Conservation (phyloP, 53 echinoderm and acorn worm genomes). For the Crossaster papposus region DNA sequence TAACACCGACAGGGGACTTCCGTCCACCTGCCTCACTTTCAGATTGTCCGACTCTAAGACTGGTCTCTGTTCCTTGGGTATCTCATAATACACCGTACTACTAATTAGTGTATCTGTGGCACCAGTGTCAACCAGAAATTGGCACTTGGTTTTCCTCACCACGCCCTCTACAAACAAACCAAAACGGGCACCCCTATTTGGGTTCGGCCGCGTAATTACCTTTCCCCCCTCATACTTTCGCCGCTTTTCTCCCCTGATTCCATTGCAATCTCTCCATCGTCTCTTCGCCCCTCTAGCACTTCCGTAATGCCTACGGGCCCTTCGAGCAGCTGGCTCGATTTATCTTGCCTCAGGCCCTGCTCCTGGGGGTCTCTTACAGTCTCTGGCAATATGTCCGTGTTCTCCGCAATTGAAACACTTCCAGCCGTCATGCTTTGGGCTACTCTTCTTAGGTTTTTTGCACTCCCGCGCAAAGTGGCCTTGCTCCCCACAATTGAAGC, state of each 20-base stretch:
- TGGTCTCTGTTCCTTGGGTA: constrained; percentile 41
- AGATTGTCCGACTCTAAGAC: not conserved
- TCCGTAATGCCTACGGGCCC: constrained; percentile 15
- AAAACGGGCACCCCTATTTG: not conserved
- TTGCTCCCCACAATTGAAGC: not conserved
- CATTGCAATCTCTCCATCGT: not conserved
- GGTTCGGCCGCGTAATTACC: not conserved
- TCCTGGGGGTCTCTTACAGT: not conserved
- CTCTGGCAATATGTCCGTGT: not conserved
- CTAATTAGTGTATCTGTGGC: constrained; percentile 59
- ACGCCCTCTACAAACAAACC: constrained; percentile 50
- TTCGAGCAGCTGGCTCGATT: not conserved
- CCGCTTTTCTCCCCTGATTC: not conserved
- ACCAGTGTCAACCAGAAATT: constrained; percentile 63
- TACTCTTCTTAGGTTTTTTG: too few species aligned
- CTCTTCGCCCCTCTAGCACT: not conserved
- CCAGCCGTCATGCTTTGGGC: not conserved
- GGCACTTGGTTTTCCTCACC: constrained; percentile 24
- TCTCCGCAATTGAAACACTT: constrained; percentile 6
- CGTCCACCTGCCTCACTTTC: constrained; percentile 47
- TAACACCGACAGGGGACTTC: constrained; percentile 18
- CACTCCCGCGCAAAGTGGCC: too few species aligned
- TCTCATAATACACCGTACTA: constrained; percentile 29
- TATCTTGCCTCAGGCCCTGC: not conserved
- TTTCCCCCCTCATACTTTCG: not conserved